Conservation (phyloP, 2,888 invertebrate species). For the Drosophila dives region DNA sequence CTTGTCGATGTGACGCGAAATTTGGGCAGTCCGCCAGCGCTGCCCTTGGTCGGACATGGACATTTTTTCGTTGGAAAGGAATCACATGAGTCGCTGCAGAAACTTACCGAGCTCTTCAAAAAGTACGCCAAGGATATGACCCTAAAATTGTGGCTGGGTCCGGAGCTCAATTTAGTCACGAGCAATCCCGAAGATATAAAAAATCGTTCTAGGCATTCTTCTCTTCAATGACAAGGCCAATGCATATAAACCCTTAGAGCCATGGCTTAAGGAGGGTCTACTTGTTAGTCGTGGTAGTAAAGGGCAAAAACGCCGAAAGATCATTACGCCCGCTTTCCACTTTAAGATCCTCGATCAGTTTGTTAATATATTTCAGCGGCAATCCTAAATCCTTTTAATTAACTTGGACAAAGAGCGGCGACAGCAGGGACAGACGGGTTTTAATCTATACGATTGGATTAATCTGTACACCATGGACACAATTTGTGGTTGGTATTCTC, state of each 20-base stretch:
- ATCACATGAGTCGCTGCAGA: slow-evolving; percentile 81
- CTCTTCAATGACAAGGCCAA: slow-evolving; percentile 86
- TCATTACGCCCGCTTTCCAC: slow-evolving; percentile 92
- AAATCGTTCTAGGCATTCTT: slow-evolving; percentile 81
- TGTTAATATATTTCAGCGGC: slow-evolving; percentile 89
- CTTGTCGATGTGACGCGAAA: slow-evolving; percentile 72
- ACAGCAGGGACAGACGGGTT: slow-evolving; percentile 86
- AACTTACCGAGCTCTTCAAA: slow-evolving; percentile 82
- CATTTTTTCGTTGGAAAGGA: slow-evolving; percentile 84
- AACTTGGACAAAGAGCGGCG: slow-evolving; percentile 86
- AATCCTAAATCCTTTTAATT: slow-evolving; percentile 86
- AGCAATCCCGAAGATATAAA: slow-evolving; percentile 79
- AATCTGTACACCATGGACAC: slow-evolving; percentile 87
- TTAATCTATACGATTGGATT: slow-evolving; percentile 88
- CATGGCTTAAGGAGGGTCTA: slow-evolving; percentile 87
- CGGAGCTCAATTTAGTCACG: slow-evolving; percentile 80
- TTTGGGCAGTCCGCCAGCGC: slow-evolving; percentile 82
- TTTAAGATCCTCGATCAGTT: slow-evolving; percentile 91
- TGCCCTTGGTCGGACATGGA: slow-evolving; percentile 86
- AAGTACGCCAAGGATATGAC: slow-evolving; percentile 68
- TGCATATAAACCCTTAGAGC: slow-evolving; percentile 85
- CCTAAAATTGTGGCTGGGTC: slow-evolving; percentile 82
- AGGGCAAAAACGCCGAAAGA: slow-evolving; percentile 87
- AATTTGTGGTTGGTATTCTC: slow-evolving; percentile 86
- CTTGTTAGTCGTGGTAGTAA: slow-evolving; percentile 85